Conservation (phyloP, 2,888 invertebrate genomes). For the Stenichneumon culpator region DNA sequence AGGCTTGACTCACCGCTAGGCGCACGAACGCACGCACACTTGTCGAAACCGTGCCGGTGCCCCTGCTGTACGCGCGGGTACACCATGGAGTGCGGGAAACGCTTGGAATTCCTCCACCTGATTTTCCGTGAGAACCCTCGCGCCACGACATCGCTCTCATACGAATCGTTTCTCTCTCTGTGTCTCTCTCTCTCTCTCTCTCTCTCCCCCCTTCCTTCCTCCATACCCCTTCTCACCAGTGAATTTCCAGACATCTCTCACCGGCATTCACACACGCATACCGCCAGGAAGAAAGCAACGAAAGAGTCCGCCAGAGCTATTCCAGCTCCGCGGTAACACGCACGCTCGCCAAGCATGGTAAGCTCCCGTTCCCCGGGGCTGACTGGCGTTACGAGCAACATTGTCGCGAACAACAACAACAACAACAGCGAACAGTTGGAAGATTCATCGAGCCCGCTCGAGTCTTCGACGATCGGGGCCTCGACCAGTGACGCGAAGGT, state of each 20-base stretch:
- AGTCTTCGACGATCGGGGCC: slow-evolving; percentile 65
- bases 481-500: slow-evolving; percentile 50
- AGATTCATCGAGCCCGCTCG: slow-evolving; percentile 10
- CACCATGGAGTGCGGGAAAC: slow-evolving; percentile 13
- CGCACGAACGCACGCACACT: neutral
- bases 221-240: too few relatives aligned
- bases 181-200: neutral
- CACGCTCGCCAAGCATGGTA: slow-evolving; percentile 78
- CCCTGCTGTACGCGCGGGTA: neutral
- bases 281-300: slow-evolving; percentile 6
- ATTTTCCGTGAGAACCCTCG: slow-evolving; percentile 50
- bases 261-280: slow-evolving; percentile 9
- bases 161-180: neutral
- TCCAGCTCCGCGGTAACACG: neutral
- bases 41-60: neutral
- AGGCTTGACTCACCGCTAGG: slow-evolving; percentile 34
- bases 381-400: slow-evolving; percentile 70
- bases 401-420: slow-evolving; percentile 58
- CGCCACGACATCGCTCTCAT: neutral
- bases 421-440: slow-evolving; percentile 1
- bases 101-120: slow-evolving; percentile 52
- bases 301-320: neutral
- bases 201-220: too few relatives aligned
- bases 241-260: slow-evolving; percentile 31
- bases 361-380: slow-evolving; percentile 80